These are phyloP conservation scores for Panthera tigris DNA, from an alignment of 2,113 vertebrate species.

Conservation along the genomic window DNA sequence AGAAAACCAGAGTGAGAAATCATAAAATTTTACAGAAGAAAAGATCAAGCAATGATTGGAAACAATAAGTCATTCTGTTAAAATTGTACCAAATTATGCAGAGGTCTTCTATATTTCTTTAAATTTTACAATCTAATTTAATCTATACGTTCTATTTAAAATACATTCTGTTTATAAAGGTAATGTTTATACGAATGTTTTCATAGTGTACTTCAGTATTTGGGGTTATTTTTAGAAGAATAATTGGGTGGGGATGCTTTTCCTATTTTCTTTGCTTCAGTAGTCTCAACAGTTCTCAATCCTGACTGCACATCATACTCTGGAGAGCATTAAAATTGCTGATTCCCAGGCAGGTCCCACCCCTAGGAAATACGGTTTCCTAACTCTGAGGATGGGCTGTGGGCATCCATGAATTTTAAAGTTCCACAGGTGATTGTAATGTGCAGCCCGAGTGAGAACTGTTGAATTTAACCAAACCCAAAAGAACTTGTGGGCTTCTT, in stretches of 20 bases:
- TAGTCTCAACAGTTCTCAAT: background rate
- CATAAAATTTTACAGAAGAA: background rate
- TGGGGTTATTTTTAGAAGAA: constrained; percentile 16
- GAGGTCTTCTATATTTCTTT: background rate
- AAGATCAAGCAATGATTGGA: background rate
- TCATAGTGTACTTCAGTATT: background rate
- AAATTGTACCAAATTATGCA: background rate
- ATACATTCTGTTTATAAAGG: background rate
- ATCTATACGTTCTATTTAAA: background rate
- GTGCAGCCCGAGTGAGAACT: background rate
- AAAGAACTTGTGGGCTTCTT: background rate
- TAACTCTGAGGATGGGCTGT: background rate
- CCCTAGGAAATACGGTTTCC: background rate
- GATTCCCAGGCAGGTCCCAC: background rate
- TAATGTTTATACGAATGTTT: background rate
- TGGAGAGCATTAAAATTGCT: background rate
- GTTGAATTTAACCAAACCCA: constrained; percentile 8
- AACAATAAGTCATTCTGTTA: background rate
- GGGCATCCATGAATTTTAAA: background rate
- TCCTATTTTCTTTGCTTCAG: background rate
- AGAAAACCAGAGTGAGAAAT: background rate
- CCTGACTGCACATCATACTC: background rate
- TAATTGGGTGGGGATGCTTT: background rate
- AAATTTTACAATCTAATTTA: constrained; percentile 22
- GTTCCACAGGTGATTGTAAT: background rate